phyloP scores from a whole-genome alignment of 2,113 vertebrate species.

The Oncorhynchus gorbuscha region DNA sequence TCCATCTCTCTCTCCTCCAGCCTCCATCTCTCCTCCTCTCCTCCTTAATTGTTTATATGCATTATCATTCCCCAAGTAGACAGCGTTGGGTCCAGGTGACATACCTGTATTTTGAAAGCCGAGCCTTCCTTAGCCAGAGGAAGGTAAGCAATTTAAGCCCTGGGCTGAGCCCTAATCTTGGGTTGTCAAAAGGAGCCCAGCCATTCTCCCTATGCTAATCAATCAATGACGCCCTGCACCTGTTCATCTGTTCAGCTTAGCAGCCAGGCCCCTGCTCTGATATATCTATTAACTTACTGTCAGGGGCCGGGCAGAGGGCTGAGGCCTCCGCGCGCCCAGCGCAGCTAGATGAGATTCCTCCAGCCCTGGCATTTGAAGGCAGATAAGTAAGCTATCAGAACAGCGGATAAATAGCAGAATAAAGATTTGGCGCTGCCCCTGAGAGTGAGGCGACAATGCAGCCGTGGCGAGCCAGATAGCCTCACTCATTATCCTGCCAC shows the following conservation, averaged over 20 bases:
- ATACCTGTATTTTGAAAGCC: slow-evolving; percentile 96
- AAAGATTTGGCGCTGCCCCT: slow-evolving; percentile 88
- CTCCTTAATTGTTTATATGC: slow-evolving; percentile 92
- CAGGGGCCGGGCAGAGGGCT: no score
- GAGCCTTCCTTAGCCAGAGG: slow-evolving; percentile 57
- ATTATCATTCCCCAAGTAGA: slow-evolving; percentile 96
- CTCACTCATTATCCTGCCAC: slow-evolving; percentile 76
- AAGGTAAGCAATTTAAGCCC: slow-evolving; percentile 92
- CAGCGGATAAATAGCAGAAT: slow-evolving; percentile 94
- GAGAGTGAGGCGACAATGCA: slow-evolving; percentile 87
- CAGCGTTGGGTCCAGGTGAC: slow-evolving; percentile 89
- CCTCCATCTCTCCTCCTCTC: slow-evolving; percentile 18
- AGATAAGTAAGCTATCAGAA: slow-evolving; percentile 96
- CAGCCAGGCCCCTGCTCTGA: slow-evolving; percentile 92
- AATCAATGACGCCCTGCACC: slow-evolving; percentile 86
- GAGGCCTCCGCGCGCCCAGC: not conserved
- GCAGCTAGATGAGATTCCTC: slow-evolving; percentile 79
- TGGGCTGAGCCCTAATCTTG: slow-evolving; percentile 85
- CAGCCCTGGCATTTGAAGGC: slow-evolving; percentile 93
- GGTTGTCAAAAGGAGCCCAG: slow-evolving; percentile 92
- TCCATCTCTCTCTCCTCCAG: slow-evolving; percentile 49
- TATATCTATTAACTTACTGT: slow-evolving; percentile 98
- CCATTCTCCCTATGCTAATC: slow-evolving; percentile 98
- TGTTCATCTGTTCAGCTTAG: slow-evolving; percentile 93
- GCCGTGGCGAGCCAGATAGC: slow-evolving; percentile 76